A percentile compares a stretch with the other conserved stretches of the same genome.
phyloP scores from a whole-genome alignment of 2,797 vertebrate genomes.

The Chelon labrosus region DNA sequence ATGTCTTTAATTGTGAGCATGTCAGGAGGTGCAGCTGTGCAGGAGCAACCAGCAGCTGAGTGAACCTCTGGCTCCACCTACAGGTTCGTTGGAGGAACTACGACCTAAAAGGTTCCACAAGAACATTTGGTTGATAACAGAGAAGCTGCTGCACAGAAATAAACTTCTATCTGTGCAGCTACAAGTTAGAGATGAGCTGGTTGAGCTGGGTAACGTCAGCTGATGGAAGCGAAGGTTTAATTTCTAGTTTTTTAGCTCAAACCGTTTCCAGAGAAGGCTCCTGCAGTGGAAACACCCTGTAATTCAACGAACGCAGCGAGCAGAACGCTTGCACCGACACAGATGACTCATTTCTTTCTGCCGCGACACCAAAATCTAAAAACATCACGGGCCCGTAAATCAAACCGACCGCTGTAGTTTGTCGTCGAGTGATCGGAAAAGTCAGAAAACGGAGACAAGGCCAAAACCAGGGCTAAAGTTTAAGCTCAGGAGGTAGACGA shows the following conservation, averaged over 20 bases:
- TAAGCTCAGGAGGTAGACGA: too few species aligned
- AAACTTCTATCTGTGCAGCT: too few species aligned
- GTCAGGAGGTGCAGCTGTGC: slow-evolving; percentile 59
- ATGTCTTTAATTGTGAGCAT: slow-evolving; percentile 30
- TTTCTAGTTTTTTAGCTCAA: too few species aligned
- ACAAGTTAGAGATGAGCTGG: not conserved
- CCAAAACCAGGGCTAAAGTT: too few species aligned
- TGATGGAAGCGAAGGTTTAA: too few species aligned
- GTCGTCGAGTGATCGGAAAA: too few species aligned
- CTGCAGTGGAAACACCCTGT: not conserved
- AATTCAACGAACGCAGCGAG: not conserved
- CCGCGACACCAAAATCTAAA: too few species aligned
- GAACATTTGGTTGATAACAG: too few species aligned
- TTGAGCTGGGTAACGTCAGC: not conserved
- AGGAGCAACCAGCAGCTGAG: not conserved
- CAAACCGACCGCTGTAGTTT: too few species aligned
- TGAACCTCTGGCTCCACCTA: slow-evolving; percentile 70
- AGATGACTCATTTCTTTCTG: not conserved
- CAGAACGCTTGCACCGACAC: not conserved
- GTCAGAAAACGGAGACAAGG: not conserved
- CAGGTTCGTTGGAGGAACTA: slow-evolving; percentile 25
- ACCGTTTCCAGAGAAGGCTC: not conserved
- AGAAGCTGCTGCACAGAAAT: too few species aligned
- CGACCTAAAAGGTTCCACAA: not conserved
- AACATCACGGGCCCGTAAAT: too few species aligned